A percentile compares a stretch with the other conserved stretches of the same genome.
Conservation (phyloP, 2,113 vertebrate genomes). For the Alethe diademata region DNA sequence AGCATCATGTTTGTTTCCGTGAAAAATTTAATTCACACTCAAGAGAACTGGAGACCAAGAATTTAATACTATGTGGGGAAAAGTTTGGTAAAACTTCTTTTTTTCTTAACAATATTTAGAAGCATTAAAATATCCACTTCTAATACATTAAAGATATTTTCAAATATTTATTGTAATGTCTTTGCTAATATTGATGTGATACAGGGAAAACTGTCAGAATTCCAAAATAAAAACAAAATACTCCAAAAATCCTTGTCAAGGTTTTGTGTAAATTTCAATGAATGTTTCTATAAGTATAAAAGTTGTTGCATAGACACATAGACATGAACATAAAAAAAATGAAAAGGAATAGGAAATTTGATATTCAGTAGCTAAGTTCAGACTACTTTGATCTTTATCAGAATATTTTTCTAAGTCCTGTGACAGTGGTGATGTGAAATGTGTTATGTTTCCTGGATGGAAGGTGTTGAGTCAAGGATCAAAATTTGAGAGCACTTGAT, state of each 20-base stretch:
- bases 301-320: neutral
- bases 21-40: neutral
- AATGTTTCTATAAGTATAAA: neutral
- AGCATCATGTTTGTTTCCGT: neutral
- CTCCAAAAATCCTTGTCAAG: neutral
- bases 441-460: neutral
- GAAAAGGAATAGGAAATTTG: neutral
- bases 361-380: neutral
- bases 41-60: neutral
- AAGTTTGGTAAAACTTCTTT: fast-evolving
- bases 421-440: neutral
- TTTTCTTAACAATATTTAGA: neutral
- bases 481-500: neutral
- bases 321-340: neutral
- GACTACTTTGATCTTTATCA: neutral
- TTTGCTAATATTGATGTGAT: neutral
- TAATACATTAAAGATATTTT: neutral
- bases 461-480: neutral
- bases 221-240: neutral
- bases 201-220: neutral
- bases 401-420: neutral
- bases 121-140: neutral
- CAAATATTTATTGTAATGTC: neutral
- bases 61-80: neutral
- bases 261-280: neutral